Evolutionary conservation across 1,140 invertebrate species (phyloP), one percentile per base, ranked within the genome.

Genomic region (Paraescarpia echinospica): DNA sequence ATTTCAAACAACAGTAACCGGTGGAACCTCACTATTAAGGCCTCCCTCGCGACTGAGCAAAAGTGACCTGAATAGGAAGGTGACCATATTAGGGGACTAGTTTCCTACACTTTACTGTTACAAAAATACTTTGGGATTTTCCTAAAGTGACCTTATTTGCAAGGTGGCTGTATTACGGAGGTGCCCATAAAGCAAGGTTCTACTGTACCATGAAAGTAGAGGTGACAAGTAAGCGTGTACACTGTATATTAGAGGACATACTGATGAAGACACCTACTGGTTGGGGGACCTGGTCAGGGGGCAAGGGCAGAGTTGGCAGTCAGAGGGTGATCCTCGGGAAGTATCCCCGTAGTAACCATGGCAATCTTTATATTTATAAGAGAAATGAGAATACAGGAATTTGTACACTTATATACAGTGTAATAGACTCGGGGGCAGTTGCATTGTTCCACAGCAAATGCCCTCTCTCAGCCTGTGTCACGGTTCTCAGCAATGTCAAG

Each of bases 261-360:
- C 27, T 9, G 35, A 35, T 0, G 1, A n/a, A 41, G 31, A 33
- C 31, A 92, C 90, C 91, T 89, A 93, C 92, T 91, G 89, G 91
- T 93, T 90, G 35, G 88, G 90, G 0, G 33, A 33, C n/a, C 41
- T n/a, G 34, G 91, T n/a, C 33, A 5, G 18, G 14, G 18, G 35
- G 59, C 93, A 93, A 34, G 93, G 93, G 96, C 99, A 99, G 77
- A 98, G 97, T 94, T 98, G 97, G 96, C 99, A 99, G 34, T 98
- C 97, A 94, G 99, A 98, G 94, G 98, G 98, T 27, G 98, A 97
- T 90, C 98, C 98, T 89, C 98, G 96, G 51, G 98, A 96, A 6
- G 99, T 99, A 97, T 99, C 98, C 18, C 99, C 95, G 94, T 96
- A 97, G 95, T 95, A 97, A 92, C 96, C 96, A 93, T 95, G 95